A percentile compares a stretch with the other conserved stretches of the same genome.
phyloP scores from a whole-genome alignment of 2,888 invertebrate species.

The Leptinotarsa peninsularis region DNA sequence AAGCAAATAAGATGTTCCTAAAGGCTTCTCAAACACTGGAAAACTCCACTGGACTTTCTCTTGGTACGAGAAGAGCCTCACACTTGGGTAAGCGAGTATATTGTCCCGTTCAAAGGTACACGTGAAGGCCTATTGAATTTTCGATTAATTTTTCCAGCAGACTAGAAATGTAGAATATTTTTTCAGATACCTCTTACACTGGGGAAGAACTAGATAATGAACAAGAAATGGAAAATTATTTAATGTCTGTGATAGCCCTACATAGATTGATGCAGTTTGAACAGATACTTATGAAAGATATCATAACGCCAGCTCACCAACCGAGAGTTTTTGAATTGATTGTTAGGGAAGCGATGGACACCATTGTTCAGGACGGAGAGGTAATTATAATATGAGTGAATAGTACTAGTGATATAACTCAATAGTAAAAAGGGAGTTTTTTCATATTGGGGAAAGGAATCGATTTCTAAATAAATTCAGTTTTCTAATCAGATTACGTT shows the following conservation, averaged over 20 bases:
- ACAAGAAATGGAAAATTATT: constrained; percentile 86
- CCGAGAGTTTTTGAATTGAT: constrained; percentile 86
- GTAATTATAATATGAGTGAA: constrained; percentile 62
- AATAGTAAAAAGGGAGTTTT: too few species aligned
- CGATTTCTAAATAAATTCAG: too few species aligned
- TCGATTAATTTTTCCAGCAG: constrained; percentile 4
- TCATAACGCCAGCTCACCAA: constrained; percentile 85
- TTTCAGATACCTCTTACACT: constrained; percentile 60
- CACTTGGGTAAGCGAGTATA: constrained; percentile 60
- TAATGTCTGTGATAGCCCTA: constrained; percentile 84
- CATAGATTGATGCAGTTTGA: constrained; percentile 91
- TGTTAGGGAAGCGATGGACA: constrained; percentile 85
- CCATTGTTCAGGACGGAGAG: constrained; percentile 89
- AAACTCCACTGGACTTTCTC: constrained; percentile 83
- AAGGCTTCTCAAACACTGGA: constrained; percentile 86
- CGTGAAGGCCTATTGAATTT: neutral
- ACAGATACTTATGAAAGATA: constrained; percentile 82
- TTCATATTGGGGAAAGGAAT: too few species aligned
- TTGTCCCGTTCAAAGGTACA: neutral
- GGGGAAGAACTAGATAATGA: constrained; percentile 77
- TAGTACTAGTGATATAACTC: too few species aligned
- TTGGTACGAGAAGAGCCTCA: constrained; percentile 75
- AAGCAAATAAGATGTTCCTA: constrained; percentile 85
- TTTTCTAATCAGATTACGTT: too few species aligned
- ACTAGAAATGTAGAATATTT: constrained; percentile 1